Conservation (phyloP, 1,140 invertebrate genomes). For the Euwallacea fornicatus region DNA sequence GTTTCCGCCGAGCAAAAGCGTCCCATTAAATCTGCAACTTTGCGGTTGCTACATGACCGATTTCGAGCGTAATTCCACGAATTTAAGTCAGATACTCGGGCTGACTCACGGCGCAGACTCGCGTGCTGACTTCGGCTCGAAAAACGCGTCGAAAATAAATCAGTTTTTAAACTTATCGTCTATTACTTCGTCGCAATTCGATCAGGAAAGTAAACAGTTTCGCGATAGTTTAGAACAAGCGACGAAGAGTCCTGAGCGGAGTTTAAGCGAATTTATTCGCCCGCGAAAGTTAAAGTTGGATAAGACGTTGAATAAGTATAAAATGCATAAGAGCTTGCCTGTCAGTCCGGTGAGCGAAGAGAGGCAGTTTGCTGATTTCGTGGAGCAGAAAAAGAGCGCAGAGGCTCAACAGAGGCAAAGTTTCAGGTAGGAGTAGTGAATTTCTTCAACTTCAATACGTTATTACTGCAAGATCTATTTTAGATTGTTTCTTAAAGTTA, state of each 20-base stretch:
- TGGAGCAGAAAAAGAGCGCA: slow-evolving; percentile 36
- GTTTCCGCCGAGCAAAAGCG: slow-evolving; percentile 39
- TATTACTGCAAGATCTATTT: too few species aligned
- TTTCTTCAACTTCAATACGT: too few species aligned
- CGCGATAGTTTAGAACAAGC: slow-evolving; percentile 35
- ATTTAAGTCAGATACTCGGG: slow-evolving; percentile 42
- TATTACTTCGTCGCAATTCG: not conserved
- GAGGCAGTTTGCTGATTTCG: slow-evolving; percentile 62
- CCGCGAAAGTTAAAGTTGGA: slow-evolving; percentile 50
- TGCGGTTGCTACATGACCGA: slow-evolving; percentile 53
- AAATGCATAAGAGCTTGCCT: slow-evolving; percentile 69
- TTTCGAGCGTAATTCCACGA: slow-evolving; percentile 46
- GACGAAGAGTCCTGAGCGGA: slow-evolving; percentile 45
- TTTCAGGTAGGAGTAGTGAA: slow-evolving; percentile 28
- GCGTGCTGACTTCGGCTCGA: not conserved
- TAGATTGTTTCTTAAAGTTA: too few species aligned
- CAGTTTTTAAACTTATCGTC: slow-evolving; percentile 12
- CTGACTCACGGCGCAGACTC: slow-evolving; percentile 14
- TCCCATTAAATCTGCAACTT: slow-evolving; percentile 48
- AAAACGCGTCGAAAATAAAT: slow-evolving; percentile 9
- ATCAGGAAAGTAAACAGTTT: slow-evolving; percentile 23
- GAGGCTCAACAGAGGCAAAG: slow-evolving; percentile 30
- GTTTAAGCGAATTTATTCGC: slow-evolving; percentile 42
- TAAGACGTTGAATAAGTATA: slow-evolving; percentile 55
- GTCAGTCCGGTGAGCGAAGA: slow-evolving; percentile 70